Evolutionary conservation across 2,888 invertebrate genomes (phyloP), one percentile per base, ranked within the genome.

Genomic region (Choristoneura rosaceana): DNA sequence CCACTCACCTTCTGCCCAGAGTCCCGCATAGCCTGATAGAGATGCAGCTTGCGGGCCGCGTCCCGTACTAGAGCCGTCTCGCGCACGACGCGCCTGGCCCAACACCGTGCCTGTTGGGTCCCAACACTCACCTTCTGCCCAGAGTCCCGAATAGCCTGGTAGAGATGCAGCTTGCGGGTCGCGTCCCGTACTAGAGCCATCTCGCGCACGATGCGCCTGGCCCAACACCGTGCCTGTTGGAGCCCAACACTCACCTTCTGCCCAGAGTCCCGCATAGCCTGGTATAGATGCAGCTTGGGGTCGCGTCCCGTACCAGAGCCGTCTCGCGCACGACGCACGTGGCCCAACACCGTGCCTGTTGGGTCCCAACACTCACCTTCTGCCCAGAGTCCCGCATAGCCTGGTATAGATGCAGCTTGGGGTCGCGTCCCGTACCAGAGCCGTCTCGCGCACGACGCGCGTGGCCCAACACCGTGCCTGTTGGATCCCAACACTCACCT

Each of bases 391-490:
- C 98, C 63, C 97, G 95, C 84, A 98, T 94, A 52, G 96, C 96
- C 81, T 96, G 96, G 79, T 97, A 96, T 68, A 96, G 92, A 73
- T 96, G 96, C 78, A 98, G 78, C 79, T 93, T 93, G 68, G 88
- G 0, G 90, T 86, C 76, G 95, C 95, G 79, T 98, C 98, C 65
- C 96, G 95, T 50, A 97, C 95, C 41, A 95, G 95, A 67, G 96
- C 96, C 25, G 97, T 96, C 87, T 98, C 98, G 43, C 98, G 95
- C 1, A 98, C 97, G 70, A 98, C 97, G 78, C 97, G 96, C 3
- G 97, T 96, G 34, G 98, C 97, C 96, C 98, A 97, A 79, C 98
- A 96, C 77, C 97, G 96, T 0, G 98, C 98, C 89, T 99, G 99
- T 87, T 98, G 97, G 69, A 97, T 97, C 47, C 25, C 25, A 25